Conservation (phyloP, 2,888 invertebrate species). For the Abscondita cerata region DNA sequence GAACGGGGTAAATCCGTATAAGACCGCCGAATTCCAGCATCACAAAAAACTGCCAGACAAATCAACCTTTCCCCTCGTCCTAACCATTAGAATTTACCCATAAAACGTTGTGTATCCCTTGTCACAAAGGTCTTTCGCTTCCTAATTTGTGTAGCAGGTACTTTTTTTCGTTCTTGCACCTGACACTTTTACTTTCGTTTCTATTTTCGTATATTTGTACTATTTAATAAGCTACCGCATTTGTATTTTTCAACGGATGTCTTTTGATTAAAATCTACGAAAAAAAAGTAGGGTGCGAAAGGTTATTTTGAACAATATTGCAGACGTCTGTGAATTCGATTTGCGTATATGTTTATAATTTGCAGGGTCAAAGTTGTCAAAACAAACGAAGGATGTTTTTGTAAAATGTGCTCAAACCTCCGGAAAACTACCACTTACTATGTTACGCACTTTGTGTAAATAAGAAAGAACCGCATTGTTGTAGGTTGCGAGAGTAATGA, state of each 20-base stretch:
- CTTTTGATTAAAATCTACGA: constrained; percentile 19
- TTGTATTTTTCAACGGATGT: constrained; percentile 11
- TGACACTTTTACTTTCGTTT: constrained; percentile 28
- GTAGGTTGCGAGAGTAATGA: neutral
- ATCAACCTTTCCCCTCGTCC: constrained; percentile 26
- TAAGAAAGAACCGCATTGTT: neutral
- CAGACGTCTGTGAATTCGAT: too few species aligned
- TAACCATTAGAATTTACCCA: constrained; percentile 19
- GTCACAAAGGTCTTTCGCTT: constrained; percentile 24
- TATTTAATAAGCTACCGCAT: too few species aligned
- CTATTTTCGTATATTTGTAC: neutral
- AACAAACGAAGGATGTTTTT: too few species aligned
- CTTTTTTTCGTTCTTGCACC: constrained; percentile 22
- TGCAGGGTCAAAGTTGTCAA: too few species aligned
- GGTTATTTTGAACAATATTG: too few species aligned
- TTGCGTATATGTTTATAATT: too few species aligned
- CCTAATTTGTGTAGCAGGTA: constrained; percentile 31
- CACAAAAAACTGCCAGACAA: constrained; percentile 34
- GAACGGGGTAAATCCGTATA: constrained; percentile 35
- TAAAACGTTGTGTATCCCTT: constrained; percentile 20
- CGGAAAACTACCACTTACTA: too few species aligned
- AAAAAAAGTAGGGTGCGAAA: too few species aligned
- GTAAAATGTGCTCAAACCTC: too few species aligned
- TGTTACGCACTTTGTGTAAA: too few species aligned
- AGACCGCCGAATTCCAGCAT: constrained; percentile 39